Conservation (phyloP, 2,113 vertebrate genomes). For the Miniopterus natalensis region DNA sequence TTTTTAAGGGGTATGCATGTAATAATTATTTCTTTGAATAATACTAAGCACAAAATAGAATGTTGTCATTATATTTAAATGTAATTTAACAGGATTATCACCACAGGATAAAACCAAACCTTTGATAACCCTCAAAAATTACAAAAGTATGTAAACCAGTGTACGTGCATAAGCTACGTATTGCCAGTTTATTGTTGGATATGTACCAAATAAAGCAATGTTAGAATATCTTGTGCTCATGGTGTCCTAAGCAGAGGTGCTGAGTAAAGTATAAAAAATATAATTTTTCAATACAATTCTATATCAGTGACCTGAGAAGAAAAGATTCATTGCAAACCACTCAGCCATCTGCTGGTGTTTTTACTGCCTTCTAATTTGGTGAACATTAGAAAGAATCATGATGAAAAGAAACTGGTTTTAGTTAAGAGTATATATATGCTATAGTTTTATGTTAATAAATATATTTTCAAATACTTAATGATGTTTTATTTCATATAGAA, state of each 20-base stretch:
- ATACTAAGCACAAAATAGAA: slow-evolving; percentile 52
- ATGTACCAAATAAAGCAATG: not conserved
- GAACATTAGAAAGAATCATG: not conserved
- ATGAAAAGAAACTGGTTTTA: not conserved
- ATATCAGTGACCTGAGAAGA: not conserved
- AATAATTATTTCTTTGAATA: slow-evolving; percentile 50
- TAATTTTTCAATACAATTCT: slow-evolving; percentile 58
- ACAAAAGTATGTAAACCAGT: not conserved
- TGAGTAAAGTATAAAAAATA: not conserved
- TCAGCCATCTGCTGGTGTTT: slow-evolving; percentile 44
- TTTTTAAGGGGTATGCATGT: not conserved
- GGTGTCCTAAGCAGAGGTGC: not conserved
- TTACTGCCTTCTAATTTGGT: not conserved
- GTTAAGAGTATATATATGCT: not conserved
- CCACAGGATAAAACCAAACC: not conserved
- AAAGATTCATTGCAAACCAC: not conserved
- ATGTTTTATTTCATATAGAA: slow-evolving; percentile 37
- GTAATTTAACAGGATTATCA: slow-evolving; percentile 8
- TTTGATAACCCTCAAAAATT: slow-evolving; percentile 49
- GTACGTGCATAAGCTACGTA: not conserved
- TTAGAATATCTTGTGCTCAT: slow-evolving; percentile 16
- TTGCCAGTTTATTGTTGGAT: not conserved
- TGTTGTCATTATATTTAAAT: not conserved
- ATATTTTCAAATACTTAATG: not conserved
- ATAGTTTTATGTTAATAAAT: slow-evolving; percentile 28